Percentiles rank a stretch among this genome's conserved stretches.
phyloP scores from a whole-genome alignment of 2,888 invertebrate species.

The Eupithecia exiguata region DNA sequence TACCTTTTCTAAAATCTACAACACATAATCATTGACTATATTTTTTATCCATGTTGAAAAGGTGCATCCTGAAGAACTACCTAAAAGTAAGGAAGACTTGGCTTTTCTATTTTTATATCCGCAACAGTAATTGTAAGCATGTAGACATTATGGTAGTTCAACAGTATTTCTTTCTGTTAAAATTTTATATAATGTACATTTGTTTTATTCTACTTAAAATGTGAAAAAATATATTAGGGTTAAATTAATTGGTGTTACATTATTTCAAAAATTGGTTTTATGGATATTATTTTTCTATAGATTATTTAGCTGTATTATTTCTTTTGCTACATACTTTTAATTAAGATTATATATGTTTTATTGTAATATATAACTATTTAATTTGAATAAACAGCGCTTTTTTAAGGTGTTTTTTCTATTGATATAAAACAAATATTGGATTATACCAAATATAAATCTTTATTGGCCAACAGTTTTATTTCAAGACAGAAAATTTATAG shows the following conservation, averaged over 20 bases:
- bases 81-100: conserved; percentile 69
- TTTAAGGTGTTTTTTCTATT: conserved; percentile 55
- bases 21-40: conserved; percentile 64
- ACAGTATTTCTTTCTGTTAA: conserved; percentile 73
- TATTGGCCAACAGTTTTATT: conserved; percentile 69
- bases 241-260: conserved; percentile 74
- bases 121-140: conserved; percentile 60
- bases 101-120: conserved; percentile 84
- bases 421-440: neutral
- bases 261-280: conserved; percentile 68
- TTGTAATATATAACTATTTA: conserved; percentile 82
- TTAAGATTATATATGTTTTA: conserved; percentile 81
- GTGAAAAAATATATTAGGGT: conserved; percentile 68
- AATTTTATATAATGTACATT: conserved; percentile 65
- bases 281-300: conserved; percentile 79
- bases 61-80: conserved; percentile 59
- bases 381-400: conserved; percentile 84
- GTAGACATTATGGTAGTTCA: conserved; percentile 58
- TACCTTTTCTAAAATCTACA: conserved; percentile 6
- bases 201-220: conserved; percentile 64
- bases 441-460: conserved; percentile 47
- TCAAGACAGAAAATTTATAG: conserved; percentile 51
- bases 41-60: conserved; percentile 73
- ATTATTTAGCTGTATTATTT: conserved; percentile 80
- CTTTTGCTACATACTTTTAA: conserved; percentile 76